Percentiles rank a stretch among this genome's conserved stretches.
These are phyloP conservation scores for Odontocerum albicorne DNA, from an alignment of 2,888 invertebrate species.

Conservation along the genomic window DNA sequence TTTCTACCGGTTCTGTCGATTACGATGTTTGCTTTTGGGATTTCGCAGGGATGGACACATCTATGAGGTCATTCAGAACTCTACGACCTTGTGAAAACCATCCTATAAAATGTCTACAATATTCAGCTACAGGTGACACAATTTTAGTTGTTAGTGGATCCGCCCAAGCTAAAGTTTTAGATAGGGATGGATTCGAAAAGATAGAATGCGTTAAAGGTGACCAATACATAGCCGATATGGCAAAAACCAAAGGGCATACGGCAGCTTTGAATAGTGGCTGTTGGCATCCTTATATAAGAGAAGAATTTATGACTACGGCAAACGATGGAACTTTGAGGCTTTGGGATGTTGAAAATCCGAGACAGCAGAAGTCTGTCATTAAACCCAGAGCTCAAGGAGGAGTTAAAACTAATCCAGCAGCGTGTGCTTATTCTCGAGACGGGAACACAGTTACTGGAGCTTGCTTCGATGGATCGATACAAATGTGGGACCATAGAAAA, in stretches of 20 bases:
- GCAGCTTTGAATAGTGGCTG: slow-evolving; percentile 86
- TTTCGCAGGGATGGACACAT: slow-evolving; percentile 97
- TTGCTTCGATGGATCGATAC: slow-evolving; percentile 93
- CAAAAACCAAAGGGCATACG: slow-evolving; percentile 91
- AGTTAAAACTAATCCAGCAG: slow-evolving; percentile 79
- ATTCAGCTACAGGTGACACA: slow-evolving; percentile 92
- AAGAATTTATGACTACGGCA: slow-evolving; percentile 94
- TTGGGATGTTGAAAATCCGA: slow-evolving; percentile 83
- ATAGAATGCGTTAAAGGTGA: slow-evolving; percentile 94
- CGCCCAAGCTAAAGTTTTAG: slow-evolving; percentile 90
- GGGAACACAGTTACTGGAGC: slow-evolving; percentile 88
- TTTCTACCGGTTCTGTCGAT: slow-evolving; percentile 91
- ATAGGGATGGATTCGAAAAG: slow-evolving; percentile 91
- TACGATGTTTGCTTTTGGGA: slow-evolving; percentile 98
- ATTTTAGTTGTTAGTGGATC: slow-evolving; percentile 92
- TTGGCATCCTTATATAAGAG: slow-evolving; percentile 90
- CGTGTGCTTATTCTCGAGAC: slow-evolving; percentile 82
- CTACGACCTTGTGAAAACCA: slow-evolving; percentile 96
- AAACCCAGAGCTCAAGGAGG: slow-evolving; percentile 88
- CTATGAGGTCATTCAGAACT: slow-evolving; percentile 87
- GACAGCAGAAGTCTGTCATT: slow-evolving; percentile 79
- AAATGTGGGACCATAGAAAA: slow-evolving; percentile 95
- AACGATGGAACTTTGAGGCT: slow-evolving; percentile 91
- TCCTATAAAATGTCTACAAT: slow-evolving; percentile 86
- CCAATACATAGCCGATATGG: slow-evolving; percentile 94